Evolutionary conservation across 2,113 vertebrate genomes (phyloP), one percentile per base, ranked within the genome.

Genomic region (Strix aluco): DNA sequence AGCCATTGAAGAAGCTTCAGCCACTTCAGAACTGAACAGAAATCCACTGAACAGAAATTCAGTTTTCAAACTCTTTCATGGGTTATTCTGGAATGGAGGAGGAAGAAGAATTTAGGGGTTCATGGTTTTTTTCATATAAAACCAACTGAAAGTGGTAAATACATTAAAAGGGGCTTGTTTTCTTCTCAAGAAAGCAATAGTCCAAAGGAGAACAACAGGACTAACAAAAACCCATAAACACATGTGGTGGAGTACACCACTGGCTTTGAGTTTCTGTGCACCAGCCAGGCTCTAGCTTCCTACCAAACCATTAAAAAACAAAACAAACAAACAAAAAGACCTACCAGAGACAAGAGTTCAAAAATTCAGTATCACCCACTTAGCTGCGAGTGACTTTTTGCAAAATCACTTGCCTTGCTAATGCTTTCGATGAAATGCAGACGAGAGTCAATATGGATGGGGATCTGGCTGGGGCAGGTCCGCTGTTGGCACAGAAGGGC

Each of bases 301-400:
- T 27, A 95, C 61, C 44, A 86, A 86, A 66, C 26, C 63, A 81
- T 67, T 32, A 62, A n/a, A 67, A 69, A 20, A 19, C 19, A 21
- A 47, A 47, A 47, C 46, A 47, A 47, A 11, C 46, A 47, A 47
- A 47, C 46, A 47, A 47, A 47, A 11, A 57, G 25, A 54, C 44
- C 44, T 46, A 46, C 16, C 14, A 25, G 65, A 78, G 36, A 84
- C 0, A 4, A 36, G 74, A 90, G 59, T 62, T 90, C 75, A 94
- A 88, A 95, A 95, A 88, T 83, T 77, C 86, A 81, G 15, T 38
- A 78, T 87, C 82, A 58, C 44, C 36, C 83, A 83, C 59, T 80
- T 51, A 93, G 81, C 62, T 21, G 30, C 0, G 3, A 91, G 65
- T 46, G 66, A 69, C 61, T 44, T 91, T 62, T 47, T 18, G 83